Percentiles rank a stretch among this genome's conserved stretches.
Conservation (phyloP, 2,888 invertebrate species). For the Leucoma salicis region DNA sequence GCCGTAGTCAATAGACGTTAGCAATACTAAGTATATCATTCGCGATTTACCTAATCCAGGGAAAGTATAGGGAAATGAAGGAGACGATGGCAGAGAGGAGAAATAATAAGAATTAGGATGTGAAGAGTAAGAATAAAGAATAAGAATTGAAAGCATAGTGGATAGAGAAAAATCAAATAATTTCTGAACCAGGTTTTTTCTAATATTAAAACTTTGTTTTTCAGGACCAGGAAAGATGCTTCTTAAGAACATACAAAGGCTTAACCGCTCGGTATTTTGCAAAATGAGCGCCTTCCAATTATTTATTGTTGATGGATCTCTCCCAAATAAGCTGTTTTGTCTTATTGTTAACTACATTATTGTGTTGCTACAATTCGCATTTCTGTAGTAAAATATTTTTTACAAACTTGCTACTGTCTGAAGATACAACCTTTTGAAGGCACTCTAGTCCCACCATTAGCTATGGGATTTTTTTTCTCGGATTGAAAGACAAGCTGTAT, state of each 20-base stretch:
- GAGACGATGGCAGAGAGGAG: no score
- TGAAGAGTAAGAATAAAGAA: background rate
- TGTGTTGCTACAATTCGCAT: conserved; percentile 6
- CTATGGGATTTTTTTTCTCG: no score
- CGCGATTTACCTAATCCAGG: no score
- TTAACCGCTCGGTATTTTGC: background rate
- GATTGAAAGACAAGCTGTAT: no score
- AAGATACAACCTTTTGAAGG: no score
- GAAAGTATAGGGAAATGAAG: no score
- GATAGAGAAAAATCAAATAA: no score
- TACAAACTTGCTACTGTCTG: no score
- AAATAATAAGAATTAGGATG: background rate
- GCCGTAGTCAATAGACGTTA: no score
- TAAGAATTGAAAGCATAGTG: background rate
- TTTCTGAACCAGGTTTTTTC: background rate
- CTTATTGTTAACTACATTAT: conserved; percentile 3
- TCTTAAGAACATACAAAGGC: background rate
- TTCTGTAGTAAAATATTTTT: background rate
- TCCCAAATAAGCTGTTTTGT: background rate
- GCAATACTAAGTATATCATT: no score
- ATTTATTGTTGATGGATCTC: conserved; percentile 4
- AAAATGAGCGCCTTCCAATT: conserved; percentile 4
- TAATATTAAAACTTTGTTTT: no score
- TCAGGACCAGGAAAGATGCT: background rate
- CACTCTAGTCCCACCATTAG: no score